Conservation (phyloP, 2,888 invertebrate genomes). For the Melangyna quadrimaculata region DNA sequence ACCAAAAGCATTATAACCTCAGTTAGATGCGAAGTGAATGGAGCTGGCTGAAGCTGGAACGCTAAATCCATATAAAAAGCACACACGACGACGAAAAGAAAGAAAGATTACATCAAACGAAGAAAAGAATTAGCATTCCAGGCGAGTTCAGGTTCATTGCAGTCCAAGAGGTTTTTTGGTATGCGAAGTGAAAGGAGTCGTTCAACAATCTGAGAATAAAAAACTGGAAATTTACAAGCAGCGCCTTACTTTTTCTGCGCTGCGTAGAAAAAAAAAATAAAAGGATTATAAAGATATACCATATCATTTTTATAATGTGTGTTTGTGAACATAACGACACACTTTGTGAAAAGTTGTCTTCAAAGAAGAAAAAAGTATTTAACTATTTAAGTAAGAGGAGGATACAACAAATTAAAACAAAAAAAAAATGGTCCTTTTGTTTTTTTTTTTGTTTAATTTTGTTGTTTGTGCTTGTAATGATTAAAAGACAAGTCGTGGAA, state of each 20-base stretch:
- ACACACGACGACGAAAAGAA: slow-evolving; percentile 54
- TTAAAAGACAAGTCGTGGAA: background rate
- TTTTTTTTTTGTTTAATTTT: background rate
- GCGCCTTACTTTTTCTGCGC: slow-evolving; percentile 68
- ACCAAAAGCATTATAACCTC: slow-evolving; percentile 6
- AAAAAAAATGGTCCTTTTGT: background rate
- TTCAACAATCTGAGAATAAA: slow-evolving; percentile 73
- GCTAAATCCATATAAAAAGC: slow-evolving; percentile 21
- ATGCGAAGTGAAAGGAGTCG: slow-evolving; percentile 77
- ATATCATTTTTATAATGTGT: slow-evolving; percentile 36
- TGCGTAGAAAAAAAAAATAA: slow-evolving; percentile 40
- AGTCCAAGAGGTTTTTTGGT: slow-evolving; percentile 72
- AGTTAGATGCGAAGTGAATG: slow-evolving; percentile 60
- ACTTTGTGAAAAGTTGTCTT: slow-evolving; percentile 29
- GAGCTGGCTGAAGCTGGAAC: slow-evolving; percentile 25
- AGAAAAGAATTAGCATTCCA: slow-evolving; percentile 73
- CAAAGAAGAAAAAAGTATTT: background rate
- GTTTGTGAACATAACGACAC: slow-evolving; percentile 33
- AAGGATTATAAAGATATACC: slow-evolving; percentile 25
- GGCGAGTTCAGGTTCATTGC: slow-evolving; percentile 73
- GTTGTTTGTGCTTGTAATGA: background rate
- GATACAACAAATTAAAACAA: slow-evolving; percentile 29
- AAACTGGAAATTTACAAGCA: slow-evolving; percentile 70
- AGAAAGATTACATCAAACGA: slow-evolving; percentile 72
- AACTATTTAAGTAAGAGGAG: slow-evolving; percentile 63